These are phyloP conservation scores for Phallusia fumigata DNA, from an alignment of 23 tunicate species.

Conservation along the genomic window DNA sequence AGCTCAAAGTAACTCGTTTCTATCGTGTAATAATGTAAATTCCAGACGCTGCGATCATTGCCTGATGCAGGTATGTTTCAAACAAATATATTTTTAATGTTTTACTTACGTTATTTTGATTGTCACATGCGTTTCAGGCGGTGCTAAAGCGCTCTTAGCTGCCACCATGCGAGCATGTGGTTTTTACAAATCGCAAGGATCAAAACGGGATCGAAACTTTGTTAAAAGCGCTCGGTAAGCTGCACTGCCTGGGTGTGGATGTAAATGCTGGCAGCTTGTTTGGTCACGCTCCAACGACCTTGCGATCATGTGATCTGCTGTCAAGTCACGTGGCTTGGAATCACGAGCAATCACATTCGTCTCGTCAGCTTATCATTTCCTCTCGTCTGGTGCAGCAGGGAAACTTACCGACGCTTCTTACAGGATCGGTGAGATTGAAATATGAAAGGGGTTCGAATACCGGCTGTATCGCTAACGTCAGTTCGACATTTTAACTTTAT, in stretches of 20 bases:
- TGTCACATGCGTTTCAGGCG: background rate
- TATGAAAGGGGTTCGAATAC: too few relatives aligned
- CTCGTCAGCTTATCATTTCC: background rate
- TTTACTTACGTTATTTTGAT: background rate
- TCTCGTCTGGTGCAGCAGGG: background rate
- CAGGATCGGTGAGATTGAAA: background rate
- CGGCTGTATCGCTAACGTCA: too few relatives aligned
- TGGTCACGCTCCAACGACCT: background rate
- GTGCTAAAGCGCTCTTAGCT: background rate
- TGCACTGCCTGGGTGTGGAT: constrained; percentile 17
- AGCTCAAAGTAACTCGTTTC: constrained; percentile 4
- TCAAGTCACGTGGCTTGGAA: constrained; percentile 20
- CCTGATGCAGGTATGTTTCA: constrained; percentile 11
- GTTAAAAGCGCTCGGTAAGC: constrained; percentile 14
- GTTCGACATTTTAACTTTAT: too few relatives aligned
- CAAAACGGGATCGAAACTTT: background rate
- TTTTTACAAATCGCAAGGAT: constrained; percentile 6
- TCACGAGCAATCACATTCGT: constrained; percentile 21
- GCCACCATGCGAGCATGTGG: constrained; percentile 17
- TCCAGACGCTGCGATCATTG: constrained; percentile 17
- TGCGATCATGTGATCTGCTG: background rate
- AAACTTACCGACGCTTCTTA: background rate
- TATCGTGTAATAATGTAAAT: constrained; percentile 8
- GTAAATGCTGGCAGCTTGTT: background rate
- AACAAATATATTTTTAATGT: background rate